Evolutionary conservation across 2,888 invertebrate genomes (phyloP).

Genomic region (Drosophila subquinaria): DNA sequence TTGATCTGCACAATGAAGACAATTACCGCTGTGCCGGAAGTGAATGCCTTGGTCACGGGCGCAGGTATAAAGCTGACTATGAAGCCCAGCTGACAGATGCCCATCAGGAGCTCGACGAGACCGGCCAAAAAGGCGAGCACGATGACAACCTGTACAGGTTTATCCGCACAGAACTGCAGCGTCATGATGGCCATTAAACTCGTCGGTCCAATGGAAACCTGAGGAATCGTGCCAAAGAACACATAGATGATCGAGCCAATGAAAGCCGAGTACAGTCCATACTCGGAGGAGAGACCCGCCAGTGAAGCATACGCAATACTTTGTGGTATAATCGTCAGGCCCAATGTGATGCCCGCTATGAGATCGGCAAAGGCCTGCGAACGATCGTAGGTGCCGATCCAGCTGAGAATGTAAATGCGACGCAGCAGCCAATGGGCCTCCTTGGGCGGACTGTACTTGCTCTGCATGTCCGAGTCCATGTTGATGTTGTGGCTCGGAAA

Average conservation of each 20-base stretch:
- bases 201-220: conserved; percentile 96
- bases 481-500: conserved; percentile 57
- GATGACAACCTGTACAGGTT: conserved; percentile 90
- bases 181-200: conserved; percentile 96
- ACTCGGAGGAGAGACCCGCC: conserved; percentile 94
- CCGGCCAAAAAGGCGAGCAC: conserved; percentile 92
- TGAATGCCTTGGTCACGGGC: conserved; percentile 93
- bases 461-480: conserved; percentile 65
- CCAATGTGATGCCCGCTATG: conserved; percentile 95
- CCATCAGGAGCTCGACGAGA: conserved; percentile 92
- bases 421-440: conserved; percentile 78
- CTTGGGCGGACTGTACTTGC: conserved; percentile 69
- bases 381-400: conserved; percentile 90
- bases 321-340: conserved; percentile 96
- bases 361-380: conserved; percentile 91
- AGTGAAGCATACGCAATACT: conserved; percentile 95
- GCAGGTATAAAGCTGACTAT: conserved; percentile 93
- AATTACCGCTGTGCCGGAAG: conserved; percentile 92
- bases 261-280: conserved; percentile 96
- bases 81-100: conserved; percentile 92
- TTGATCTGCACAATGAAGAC: conserved; percentile 91
- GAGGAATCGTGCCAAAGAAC: conserved; percentile 94
- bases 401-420: conserved; percentile 87
- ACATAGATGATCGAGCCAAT: conserved; percentile 95
- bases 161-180: conserved; percentile 89